Base-by-base conservation (phyloP, 2,113 vertebrate genomes). In the Rhabdornis inornatus region DNA sequence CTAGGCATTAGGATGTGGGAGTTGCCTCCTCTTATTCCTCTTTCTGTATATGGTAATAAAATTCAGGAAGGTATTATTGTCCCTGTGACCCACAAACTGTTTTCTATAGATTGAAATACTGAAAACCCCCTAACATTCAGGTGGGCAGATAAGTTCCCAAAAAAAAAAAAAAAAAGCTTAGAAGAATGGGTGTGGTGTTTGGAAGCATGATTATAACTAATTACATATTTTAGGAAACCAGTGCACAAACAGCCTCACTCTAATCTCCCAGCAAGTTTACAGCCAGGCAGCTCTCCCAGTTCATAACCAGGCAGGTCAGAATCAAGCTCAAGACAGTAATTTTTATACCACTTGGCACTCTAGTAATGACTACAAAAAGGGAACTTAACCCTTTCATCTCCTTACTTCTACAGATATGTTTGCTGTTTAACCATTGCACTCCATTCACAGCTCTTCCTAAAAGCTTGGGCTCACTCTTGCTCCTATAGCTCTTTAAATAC, bases 401-500 rank as follows among this genome's bases (percentile, higher is more conserved):
- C 74, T 6, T 79, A 57, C 45, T 61, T 76, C 45, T 65, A 76
- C 55, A 69, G 77, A 69, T 11, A 35, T 39, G 28, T 92, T 83
- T 91, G 28, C 55, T 69, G 6, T 27, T 21, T 55, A 52, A 79
- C 70, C 88, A 63, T 52, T 93, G 39, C 35, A 40, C 44, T 66
- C 64, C 45, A 64, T 93, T 95, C 64, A 88, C 12, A 45, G 56
- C 35, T 47, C 78, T 94, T 95, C 91, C 66, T 83, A 74, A 94
- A 95, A 92, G 35, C 50, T 27, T 55, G 42, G 55, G 66, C 68
- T 66, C 55, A 15, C 15, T 94, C 39, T 71, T 87, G 33, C 30
- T 79, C n/a, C 63, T 74, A 82, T 63, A 92, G 84, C 75, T 91
- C 84, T 90, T 97, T 90, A 96, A 96, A 95, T 61, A 74, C 66